A percentile compares a stretch with the other conserved stretches of the same genome.
phyloP scores from a whole-genome alignment of 2,797 vertebrate genomes.

The Cynopterus sphinx region DNA sequence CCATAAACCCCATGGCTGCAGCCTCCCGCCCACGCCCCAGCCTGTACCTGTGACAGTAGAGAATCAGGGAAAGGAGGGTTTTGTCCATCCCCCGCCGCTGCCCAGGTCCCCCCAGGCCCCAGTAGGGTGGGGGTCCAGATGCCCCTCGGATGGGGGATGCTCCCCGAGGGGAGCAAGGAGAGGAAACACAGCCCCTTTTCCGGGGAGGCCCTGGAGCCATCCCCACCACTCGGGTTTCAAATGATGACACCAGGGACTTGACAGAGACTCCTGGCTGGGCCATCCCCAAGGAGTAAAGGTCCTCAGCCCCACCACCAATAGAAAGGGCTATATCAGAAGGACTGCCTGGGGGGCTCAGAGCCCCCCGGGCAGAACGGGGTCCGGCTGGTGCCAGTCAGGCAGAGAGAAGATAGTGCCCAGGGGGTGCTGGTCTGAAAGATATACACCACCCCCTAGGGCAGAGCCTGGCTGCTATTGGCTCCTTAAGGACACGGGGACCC shows the following conservation, averaged over 20 bases:
- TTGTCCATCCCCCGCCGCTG: slow-evolving; percentile 76
- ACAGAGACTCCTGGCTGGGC: slow-evolving; percentile 76
- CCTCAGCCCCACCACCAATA: not conserved
- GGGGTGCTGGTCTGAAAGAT: slow-evolving; percentile 70
- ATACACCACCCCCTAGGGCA: slow-evolving; percentile 65
- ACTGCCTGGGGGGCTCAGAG: slow-evolving; percentile 74
- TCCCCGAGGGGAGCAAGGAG: slow-evolving; percentile 76
- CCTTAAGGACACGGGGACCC: slow-evolving; percentile 75
- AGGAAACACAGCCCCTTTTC: slow-evolving; percentile 78
- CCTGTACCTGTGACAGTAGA: slow-evolving; percentile 82
- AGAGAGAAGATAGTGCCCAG: slow-evolving; percentile 55
- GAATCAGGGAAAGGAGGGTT: slow-evolving; percentile 80
- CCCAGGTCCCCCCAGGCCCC: slow-evolving; percentile 34
- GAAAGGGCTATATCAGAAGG: not conserved
- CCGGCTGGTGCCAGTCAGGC: slow-evolving; percentile 64
- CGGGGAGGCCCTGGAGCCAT: slow-evolving; percentile 41
- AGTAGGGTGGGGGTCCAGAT: slow-evolving; percentile 24
- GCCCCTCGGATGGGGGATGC: slow-evolving; percentile 71
- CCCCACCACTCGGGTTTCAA: slow-evolving; percentile 69
- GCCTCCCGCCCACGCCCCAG: not conserved
- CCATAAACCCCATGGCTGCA: not conserved
- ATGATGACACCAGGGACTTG: slow-evolving; percentile 77
- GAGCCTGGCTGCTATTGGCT: slow-evolving; percentile 73
- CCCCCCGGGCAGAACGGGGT: slow-evolving; percentile 63
- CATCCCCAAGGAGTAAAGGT: slow-evolving; percentile 60